Percentiles rank a stretch among this genome's conserved stretches.
phyloP scores from a whole-genome alignment of 1,140 invertebrate species.

The Delia radicum region DNA sequence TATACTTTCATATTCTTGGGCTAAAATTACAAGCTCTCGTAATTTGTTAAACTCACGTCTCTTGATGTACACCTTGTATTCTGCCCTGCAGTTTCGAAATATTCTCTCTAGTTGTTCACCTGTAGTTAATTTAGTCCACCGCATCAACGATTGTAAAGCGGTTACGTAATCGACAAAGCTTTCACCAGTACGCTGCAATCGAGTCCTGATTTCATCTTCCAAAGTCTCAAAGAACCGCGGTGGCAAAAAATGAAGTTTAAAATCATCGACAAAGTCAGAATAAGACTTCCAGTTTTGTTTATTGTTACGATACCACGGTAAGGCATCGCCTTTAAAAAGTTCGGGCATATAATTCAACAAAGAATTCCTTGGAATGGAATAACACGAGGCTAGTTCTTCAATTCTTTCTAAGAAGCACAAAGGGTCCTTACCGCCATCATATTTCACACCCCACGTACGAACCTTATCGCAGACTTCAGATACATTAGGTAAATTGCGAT shows the following conservation, averaged over 20 bases:
- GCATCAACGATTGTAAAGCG: not conserved
- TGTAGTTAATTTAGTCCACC: not conserved
- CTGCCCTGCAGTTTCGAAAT: not conserved
- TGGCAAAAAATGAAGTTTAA: not conserved
- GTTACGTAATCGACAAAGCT: not conserved
- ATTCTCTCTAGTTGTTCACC: not conserved
- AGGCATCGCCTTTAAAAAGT: not conserved
- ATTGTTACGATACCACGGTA: not conserved
- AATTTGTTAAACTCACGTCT: not conserved
- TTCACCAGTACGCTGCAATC: not conserved
- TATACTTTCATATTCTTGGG: not conserved
- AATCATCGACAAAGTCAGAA: not conserved
- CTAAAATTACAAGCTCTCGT: not conserved
- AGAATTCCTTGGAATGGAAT: not conserved
- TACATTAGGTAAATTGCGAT: too few species aligned
- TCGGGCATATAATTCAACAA: not conserved
- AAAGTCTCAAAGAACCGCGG: not conserved
- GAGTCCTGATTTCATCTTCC: not conserved
- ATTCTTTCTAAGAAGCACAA: not conserved
- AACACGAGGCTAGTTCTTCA: not conserved
- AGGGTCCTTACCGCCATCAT: constrained; percentile 3
- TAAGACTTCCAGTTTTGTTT: not conserved
- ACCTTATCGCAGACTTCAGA: not conserved
- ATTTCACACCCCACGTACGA: not conserved
- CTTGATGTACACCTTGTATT: not conserved